Evolutionary conservation across 2,797 vertebrate genomes (phyloP), one percentile per base, ranked within the genome.

Genomic region (Anas georgica): DNA sequence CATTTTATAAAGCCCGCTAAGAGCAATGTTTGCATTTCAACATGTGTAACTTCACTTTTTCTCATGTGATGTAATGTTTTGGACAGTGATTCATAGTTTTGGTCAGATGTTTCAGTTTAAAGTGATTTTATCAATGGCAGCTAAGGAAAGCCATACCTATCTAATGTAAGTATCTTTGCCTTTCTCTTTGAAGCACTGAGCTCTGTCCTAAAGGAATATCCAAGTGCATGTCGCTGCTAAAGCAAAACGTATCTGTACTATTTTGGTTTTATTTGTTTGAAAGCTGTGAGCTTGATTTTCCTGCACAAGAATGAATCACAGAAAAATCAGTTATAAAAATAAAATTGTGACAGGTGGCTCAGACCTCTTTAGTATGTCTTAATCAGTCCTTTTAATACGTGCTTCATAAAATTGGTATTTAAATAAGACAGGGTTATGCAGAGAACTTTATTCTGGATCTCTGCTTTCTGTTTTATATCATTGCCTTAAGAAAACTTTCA

Each of bases 91-190:
- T 92, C 59, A 35, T 54, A 84, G 13, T 82, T 86, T 64, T 68
- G 60, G 55, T 86, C 55, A 83, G 56, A 72, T 88, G 39, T 91
- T 92, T 86, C 60, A 60, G 56, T 54, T 92, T 64, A 43, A 93
- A 82, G 33, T 76, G 45, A 77, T 88, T 90, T 84, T 88, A 84
- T 67, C 48, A 68, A 31, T 9, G 35, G 41, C 56, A 86, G 7
- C 39, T 56, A 18, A 29, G 78, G 75, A 75, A 85, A 68, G 23
- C 31, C 22, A 29, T 81, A 48, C 41, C 41, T 81, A 39, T 59
- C 46, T 86, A 70, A 91, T 79, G 64, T 73, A 93, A 83, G 54
- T 84, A 77, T 39, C 58, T 81, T 37, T 52, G 28, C 22, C 39
- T 86, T 90, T 90, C 25, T 63, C 59, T 90, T 62, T 81, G 68